Percentiles rank a stretch among this genome's conserved stretches.
Conservation (phyloP, 2,797 vertebrate genomes). For the Thaleichthys pacificus region DNA sequence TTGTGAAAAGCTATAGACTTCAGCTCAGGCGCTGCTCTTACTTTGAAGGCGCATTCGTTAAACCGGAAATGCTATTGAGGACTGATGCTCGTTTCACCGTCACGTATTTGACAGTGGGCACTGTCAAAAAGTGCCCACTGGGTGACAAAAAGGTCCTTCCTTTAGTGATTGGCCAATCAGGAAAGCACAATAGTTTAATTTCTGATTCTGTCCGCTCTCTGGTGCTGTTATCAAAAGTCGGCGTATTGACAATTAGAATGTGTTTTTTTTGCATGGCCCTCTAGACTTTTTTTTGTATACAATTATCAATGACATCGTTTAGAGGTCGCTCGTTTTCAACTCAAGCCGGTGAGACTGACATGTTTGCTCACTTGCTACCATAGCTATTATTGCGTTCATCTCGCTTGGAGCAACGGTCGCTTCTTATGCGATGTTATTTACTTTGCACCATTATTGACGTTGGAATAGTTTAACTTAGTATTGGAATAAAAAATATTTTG, state of each 20-base stretch:
- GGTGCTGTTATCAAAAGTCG: slow-evolving; percentile 32
- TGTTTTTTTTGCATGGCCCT: no score
- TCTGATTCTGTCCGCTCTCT: slow-evolving; percentile 28
- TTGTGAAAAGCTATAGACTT: no score
- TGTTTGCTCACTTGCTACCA: not conserved
- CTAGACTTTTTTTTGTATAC: no score
- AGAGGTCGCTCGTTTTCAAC: no score
- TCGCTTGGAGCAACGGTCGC: not conserved
- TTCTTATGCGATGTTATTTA: not conserved
- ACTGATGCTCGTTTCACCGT: not conserved
- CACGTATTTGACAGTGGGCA: not conserved
- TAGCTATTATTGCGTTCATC: not conserved
- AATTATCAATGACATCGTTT: no score
- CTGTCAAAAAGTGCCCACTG: no score
- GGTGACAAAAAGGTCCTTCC: no score
- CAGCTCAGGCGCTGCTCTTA: no score
- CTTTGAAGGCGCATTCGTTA: no score
- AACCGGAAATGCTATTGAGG: no score
- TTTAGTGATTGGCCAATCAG: slow-evolving; percentile 63
- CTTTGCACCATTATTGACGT: not conserved
- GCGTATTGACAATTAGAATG: no score
- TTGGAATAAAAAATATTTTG: not conserved
- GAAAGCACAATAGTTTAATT: slow-evolving; percentile 10
- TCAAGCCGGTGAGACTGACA: no score
- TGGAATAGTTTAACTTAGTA: not conserved